Evolutionary conservation across 2,113 vertebrate genomes (phyloP).

Genomic region (Gorsachius goisagi): DNA sequence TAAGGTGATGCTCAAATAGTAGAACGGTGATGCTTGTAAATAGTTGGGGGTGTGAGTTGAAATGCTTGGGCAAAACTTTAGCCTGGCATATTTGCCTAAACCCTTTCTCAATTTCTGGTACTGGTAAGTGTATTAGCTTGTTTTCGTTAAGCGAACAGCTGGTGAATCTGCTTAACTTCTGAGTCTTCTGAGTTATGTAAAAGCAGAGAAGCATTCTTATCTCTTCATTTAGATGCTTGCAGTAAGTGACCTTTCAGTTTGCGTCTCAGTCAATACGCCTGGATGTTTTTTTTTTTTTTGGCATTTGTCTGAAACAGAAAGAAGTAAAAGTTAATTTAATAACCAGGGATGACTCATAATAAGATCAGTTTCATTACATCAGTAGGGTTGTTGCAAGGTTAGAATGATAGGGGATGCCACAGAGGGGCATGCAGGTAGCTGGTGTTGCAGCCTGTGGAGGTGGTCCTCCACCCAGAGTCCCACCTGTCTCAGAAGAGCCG

Average conservation of each 20-base stretch:
- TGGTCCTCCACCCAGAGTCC: neutral
- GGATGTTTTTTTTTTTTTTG: neutral
- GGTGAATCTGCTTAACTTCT: constrained; percentile 22
- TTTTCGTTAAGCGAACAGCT: neutral
- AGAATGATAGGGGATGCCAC: neutral
- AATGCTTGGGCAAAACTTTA: neutral
- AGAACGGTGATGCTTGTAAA: neutral
- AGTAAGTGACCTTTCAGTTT: constrained; percentile 39
- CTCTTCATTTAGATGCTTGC: constrained; percentile 3
- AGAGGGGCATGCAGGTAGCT: neutral
- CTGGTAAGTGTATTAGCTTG: neutral
- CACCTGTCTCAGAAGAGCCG: neutral
- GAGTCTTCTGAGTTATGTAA: neutral
- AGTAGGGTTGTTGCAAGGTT: neutral
- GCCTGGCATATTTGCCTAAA: neutral
- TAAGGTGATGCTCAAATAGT: neutral
- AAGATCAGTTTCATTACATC: neutral
- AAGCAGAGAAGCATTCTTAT: constrained; percentile 13
- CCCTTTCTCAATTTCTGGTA: neutral
- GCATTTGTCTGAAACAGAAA: constrained; percentile 28
- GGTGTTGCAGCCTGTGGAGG: neutral
- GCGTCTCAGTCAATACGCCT: neutral
- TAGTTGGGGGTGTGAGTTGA: neutral
- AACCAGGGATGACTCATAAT: constrained; percentile 28
- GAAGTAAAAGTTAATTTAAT: constrained; percentile 50